Percentiles rank a stretch among this genome's conserved stretches.
Evolutionary conservation across 2,113 vertebrate species (phyloP).

Genomic region (Myotis davidii): DNA sequence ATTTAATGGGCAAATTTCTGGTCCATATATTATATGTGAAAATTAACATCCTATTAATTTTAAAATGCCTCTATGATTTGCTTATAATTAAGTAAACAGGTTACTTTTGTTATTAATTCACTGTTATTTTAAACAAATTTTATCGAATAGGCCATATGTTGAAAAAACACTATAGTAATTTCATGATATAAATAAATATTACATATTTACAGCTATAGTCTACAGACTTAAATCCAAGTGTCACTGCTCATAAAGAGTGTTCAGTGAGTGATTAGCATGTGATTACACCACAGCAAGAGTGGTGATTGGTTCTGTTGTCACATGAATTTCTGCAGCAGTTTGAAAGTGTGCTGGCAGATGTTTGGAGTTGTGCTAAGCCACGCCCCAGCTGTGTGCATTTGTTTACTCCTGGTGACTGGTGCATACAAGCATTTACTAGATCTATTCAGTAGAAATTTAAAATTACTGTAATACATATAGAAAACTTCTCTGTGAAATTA

Average conservation of each 20-base stretch:
- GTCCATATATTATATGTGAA: neutral
- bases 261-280: neutral
- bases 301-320: neutral
- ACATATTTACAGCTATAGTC: neutral
- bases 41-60: neutral
- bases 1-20: neutral
- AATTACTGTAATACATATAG: neutral
- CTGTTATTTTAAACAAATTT: neutral
- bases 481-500: neutral
- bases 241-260: neutral
- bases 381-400: neutral
- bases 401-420: neutral
- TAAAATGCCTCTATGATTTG: neutral
- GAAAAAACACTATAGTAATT: neutral
- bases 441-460: neutral
- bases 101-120: neutral
- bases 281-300: neutral
- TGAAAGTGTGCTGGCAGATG: neutral
- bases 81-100: neutral
- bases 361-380: neutral
- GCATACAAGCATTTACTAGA: neutral
- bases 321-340: neutral
- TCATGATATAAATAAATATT: neutral
- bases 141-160: neutral
- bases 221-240: neutral